Percentiles rank a stretch among this genome's conserved stretches.
Conservation (phyloP, 2,888 invertebrate genomes). For the Lepidochrysops patricia region DNA sequence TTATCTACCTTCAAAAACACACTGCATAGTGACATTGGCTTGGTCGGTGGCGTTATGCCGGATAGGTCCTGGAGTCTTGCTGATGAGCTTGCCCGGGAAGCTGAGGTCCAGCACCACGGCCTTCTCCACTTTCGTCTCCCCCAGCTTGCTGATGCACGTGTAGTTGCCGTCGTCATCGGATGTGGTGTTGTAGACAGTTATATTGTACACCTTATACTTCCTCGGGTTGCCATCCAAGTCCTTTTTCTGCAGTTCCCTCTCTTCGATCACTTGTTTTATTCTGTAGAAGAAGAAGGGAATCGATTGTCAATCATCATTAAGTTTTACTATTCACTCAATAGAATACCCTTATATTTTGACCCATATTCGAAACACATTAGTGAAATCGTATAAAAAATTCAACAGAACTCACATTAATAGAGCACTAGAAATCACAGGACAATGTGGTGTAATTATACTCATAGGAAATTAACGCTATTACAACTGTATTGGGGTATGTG, state of each 20-base stretch:
- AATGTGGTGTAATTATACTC: not conserved
- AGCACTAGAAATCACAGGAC: too few species aligned
- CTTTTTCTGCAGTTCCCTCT: constrained; percentile 27
- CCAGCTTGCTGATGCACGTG: constrained; percentile 39
- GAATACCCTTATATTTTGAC: too few species aligned
- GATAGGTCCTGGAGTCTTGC: constrained; percentile 35
- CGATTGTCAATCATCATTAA: too few species aligned
- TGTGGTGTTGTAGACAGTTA: constrained; percentile 41
- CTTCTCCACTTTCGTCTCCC: constrained; percentile 26
- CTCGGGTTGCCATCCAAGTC: constrained; percentile 39
- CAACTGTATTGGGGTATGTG: not conserved
- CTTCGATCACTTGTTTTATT: constrained; percentile 31
- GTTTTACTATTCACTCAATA: too few species aligned
- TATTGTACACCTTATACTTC: constrained; percentile 35
- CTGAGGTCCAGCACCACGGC: constrained; percentile 37
- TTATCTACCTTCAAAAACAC: constrained; percentile 58
- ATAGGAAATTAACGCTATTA: not conserved
- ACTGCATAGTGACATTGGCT: constrained; percentile 37
- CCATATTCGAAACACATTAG: not conserved
- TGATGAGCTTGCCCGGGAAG: constrained; percentile 38
- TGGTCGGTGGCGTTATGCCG: constrained; percentile 34
- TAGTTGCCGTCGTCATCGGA: constrained; percentile 48
- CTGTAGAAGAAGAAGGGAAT: constrained; percentile 28
- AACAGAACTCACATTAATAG: not conserved
- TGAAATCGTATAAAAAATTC: not conserved